These are phyloP conservation scores for Shargacucullia verbasci DNA, from an alignment of 2,888 invertebrate species.

Conservation along the genomic window DNA sequence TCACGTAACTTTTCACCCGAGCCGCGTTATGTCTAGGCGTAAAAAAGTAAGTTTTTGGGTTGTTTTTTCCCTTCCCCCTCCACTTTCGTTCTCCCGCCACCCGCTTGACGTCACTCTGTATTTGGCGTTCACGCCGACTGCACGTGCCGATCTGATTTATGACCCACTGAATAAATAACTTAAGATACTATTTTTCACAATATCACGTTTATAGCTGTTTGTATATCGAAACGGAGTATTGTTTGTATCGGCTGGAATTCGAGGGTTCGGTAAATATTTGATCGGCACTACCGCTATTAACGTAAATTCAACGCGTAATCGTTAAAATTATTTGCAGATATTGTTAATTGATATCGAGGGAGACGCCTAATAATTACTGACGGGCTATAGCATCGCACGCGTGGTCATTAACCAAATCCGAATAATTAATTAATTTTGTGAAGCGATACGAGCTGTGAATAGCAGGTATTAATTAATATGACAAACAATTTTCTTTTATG, in stretches of 20 bases:
- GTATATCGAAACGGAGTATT: conserved; percentile 50
- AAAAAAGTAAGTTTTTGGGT: conserved; percentile 72
- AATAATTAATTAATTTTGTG: conserved; percentile 74
- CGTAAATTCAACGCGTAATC: conserved; percentile 67
- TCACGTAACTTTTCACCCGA: conserved; percentile 69
- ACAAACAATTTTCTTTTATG: conserved; percentile 51
- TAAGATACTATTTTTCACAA: conserved; percentile 67
- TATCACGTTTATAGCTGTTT: conserved; percentile 57
- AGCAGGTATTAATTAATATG: conserved; percentile 52
- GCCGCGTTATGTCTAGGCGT: conserved; percentile 67
- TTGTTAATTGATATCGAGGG: conserved; percentile 76
- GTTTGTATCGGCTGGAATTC: conserved; percentile 53
- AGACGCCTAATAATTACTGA: conserved; percentile 69
- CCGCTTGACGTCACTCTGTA: conserved; percentile 58
- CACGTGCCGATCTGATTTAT: conserved; percentile 86
- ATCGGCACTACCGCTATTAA: conserved; percentile 58
- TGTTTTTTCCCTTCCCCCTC: conserved; percentile 61
- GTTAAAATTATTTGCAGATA: conserved; percentile 75
- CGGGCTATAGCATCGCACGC: conserved; percentile 57
- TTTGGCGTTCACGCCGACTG: conserved; percentile 65
- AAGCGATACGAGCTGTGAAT: conserved; percentile 51
- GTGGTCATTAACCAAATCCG: conserved; percentile 72
- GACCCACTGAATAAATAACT: conserved; percentile 81
- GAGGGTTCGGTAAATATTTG: conserved; percentile 69
- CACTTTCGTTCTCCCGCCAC: conserved; percentile 24